Base-by-base conservation (phyloP, 2,797 vertebrate species). In the Dromococcyx pavoninus region DNA sequence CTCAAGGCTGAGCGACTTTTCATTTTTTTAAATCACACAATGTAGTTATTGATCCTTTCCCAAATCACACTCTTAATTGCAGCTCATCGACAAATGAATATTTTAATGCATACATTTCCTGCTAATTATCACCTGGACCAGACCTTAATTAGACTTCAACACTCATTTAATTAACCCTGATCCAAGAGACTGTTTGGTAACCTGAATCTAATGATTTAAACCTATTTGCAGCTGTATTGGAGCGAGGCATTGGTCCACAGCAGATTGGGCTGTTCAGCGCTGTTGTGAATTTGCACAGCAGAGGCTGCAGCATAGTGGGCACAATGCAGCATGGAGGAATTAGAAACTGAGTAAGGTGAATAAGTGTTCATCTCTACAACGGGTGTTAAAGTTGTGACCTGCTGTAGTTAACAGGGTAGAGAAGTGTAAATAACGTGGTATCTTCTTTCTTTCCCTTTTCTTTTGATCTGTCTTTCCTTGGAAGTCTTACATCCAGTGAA, bases 91-190 rank as follows among this genome's bases (percentile, higher is more conserved):
- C 96, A 96, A 97, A 95, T 96, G 95, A 97, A 97, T 97, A 97
- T 97, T 97, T 97, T 97, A 97, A 98, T 97, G 96, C 94, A 97
- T 97, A 97, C 97, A 97, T 97, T 97, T 97, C 96, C 97, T 97
- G 95, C 96, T 96, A 97, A 96, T 97, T 96, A 95, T 97, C 95
- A 94, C 94, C 95, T 96, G 89, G 91, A 91, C 95, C 81, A 85
- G 88, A 93, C 94, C 96, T 96, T 98, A 97, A 98, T 97, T 97
- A 97, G 96, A 97, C 95, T 94, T 97, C 96, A 93, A 93, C 94
- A 96, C 93, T 96, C 94, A 95, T 96, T 97, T 97, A 97, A 98
- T 98, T 97, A 98, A 97, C 97, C 91, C 93, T 96, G 96, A 96
- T 96, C 96, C 77, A 85, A 95, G 92, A 95, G 79, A 91, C 91